These are phyloP conservation scores for Nesidiocoris tenuis DNA, from an alignment of 2,888 invertebrate genomes.

Conservation along the genomic window DNA sequence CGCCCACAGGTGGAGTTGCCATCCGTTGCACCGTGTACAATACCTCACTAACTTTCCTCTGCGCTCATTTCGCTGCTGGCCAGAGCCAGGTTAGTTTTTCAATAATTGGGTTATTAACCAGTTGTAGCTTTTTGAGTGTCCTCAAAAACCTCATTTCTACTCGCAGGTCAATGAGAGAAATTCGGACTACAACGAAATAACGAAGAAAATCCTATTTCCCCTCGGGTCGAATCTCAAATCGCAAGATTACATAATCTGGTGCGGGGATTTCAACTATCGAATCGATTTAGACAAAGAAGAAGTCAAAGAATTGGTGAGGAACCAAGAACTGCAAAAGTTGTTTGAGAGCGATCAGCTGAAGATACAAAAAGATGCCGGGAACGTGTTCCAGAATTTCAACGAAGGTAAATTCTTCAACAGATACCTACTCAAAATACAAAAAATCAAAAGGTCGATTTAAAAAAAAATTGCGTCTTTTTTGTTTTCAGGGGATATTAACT, in stretches of 20 bases:
- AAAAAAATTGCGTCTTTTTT: background rate
- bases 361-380: slow-evolving; percentile 67
- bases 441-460: too few species aligned
- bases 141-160: too few species aligned
- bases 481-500: slow-evolving; percentile 61
- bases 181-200: slow-evolving; percentile 94
- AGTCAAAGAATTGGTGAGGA: slow-evolving; percentile 77
- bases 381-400: slow-evolving; percentile 87
- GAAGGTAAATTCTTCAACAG: slow-evolving; percentile 64
- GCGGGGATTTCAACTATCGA: slow-evolving; percentile 98
- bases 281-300: slow-evolving; percentile 94
- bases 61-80: slow-evolving; percentile 98
- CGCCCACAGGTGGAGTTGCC: slow-evolving; percentile 61
- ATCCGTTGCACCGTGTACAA: slow-evolving; percentile 88
- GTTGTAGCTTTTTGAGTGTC: too few species aligned
- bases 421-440: background rate
- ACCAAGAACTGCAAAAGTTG: slow-evolving; percentile 72
- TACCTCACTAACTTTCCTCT: slow-evolving; percentile 95
- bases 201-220: slow-evolving; percentile 83
- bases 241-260: slow-evolving; percentile 99
- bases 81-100: slow-evolving; percentile 57
- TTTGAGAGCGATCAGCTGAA: slow-evolving; percentile 84
- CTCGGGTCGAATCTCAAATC: slow-evolving; percentile 90
- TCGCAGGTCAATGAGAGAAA: slow-evolving; percentile 92
- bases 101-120: background rate